Evolutionary conservation across 2,113 vertebrate genomes (phyloP), one percentile per base, ranked within the genome.

Genomic region (Limnothrissa miodon): DNA sequence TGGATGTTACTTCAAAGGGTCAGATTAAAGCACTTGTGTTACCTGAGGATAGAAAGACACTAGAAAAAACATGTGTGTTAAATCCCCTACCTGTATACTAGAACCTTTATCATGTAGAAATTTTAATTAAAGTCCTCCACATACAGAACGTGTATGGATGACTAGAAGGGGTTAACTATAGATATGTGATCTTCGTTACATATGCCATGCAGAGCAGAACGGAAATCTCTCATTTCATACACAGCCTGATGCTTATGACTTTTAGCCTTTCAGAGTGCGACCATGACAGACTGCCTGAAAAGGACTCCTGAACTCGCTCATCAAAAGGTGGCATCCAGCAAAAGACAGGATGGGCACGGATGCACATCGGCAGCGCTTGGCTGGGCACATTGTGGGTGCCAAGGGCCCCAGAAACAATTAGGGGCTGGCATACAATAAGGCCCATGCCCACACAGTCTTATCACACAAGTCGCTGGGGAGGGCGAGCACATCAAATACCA

Each of bases 21-120:
- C 6, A 83, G 89, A 91, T 89, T 89, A 86, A 85, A 85, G 39
- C 53, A 79, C 80, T 93, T 87, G 39, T 44, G 56, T 92, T 90
- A 89, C 90, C 85, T 84, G 84, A n/a, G n/a, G n/a, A n/a, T 85
- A 84, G 86, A 88, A 86, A 86, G 85, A 82, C 11, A 13, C 13
- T 15, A 7, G 9, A 62, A 4, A 62, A 62, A 62, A 62, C 25
- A 62, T 9, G 10, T 10, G 59, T 36, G 51, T 33, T 13, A 4
- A 74, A 39, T 17, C 29, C 2, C 33, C 66, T 33, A 74, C 66
- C 66, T 5, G 13, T 74, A 29, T 13, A 74, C 66, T 36, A 33
- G 25, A 66, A 33, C n/a, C n/a, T 13, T 25, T 13, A 11, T 66
- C 51, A 33, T 33, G 59, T 10, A 10, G n/a, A n/a, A 53, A 29